A percentile compares a stretch with the other conserved stretches of the same genome.
Conservation (phyloP, 2,113 vertebrate species). For the Neopipo cinnamomea region DNA sequence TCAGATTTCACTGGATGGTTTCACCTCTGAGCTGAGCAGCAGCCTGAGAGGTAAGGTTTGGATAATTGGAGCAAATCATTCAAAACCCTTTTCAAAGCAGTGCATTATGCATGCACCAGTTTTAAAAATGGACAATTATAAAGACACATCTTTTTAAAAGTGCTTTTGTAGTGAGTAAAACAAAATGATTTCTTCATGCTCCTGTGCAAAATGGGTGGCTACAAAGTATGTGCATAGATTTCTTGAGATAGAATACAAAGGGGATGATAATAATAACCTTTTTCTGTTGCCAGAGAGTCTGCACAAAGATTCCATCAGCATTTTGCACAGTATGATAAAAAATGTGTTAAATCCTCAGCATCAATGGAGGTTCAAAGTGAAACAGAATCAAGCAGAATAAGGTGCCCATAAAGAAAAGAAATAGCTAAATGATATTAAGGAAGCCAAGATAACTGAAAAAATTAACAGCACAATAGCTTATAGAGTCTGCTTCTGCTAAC, state of each 20-base stretch:
- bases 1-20: background rate
- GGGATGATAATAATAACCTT: conserved; percentile 4
- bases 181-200: conserved; percentile 2
- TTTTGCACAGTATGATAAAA: conserved; percentile 48
- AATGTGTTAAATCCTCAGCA: conserved; percentile 24
- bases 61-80: background rate
- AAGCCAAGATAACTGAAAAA: conserved; percentile 13
- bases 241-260: background rate
- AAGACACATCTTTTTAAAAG: background rate
- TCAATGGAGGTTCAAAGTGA: conserved; percentile 19
- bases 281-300: background rate
- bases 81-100: background rate
- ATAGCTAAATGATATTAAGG: conserved; percentile 27
- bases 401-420: background rate
- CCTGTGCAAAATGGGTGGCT: background rate
- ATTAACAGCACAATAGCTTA: conserved; percentile 25
- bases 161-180: background rate
- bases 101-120: background rate
- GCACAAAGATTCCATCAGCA: conserved; percentile 31
- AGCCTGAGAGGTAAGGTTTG: background rate
- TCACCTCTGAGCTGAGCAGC: background rate
- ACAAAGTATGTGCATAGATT: conserved; percentile 11
- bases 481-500: conserved; percentile 4
- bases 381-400: conserved; percentile 7
- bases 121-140: background rate